Base-by-base conservation (phyloP, 1,140 invertebrate species). In the Sycophaga agraensis region DNA sequence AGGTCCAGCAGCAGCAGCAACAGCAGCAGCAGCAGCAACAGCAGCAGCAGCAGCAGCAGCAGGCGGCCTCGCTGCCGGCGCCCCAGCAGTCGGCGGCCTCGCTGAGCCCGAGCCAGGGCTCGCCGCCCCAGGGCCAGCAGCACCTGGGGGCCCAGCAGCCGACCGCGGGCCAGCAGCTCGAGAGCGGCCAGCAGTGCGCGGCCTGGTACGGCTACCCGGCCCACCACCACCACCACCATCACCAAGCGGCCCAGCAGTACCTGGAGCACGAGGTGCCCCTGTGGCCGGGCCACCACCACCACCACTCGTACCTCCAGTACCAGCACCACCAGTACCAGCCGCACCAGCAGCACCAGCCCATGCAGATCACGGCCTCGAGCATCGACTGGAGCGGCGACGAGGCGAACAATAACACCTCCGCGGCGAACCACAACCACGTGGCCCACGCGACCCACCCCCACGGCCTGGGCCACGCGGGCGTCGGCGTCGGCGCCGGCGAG, bases 311-410 rank as follows among this genome's bases (percentile, higher is more conserved):
- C 11, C 73, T 75, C 1, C 70, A 67, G 57, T 64, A 71, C 34
- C 65, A 68, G 54, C 58, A 73, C 59, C 71, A 68, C 39, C 63
- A 66, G 5, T 57, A 64, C 11, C 66, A 67, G 35, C 66, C 64
- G 14, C 67, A 67, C 11, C 57, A 59, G 5, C 56, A 37, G 9
- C 45, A 34, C n/a, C 56, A 37, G 21, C 64, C 2, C 43, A 42
- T 7, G 40, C 68, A 68, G 4, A 24, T 50, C 21, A 51, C 8
- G 22, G 66, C 24, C 59, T 64, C 50, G 26, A 62, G 21, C 35
- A 4, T 40, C 6, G 74, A 77, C 0, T 78, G 73, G 73, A 77
- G 69, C 66, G 68, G 70, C 4, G 70, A 76, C 50, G 74, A 74
- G 54, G 68, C 37, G 5, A 72, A 68, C 31, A 67, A 54, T n/a